Base-by-base conservation (phyloP, 1,140 invertebrate genomes). In the Papilio polytes region DNA sequence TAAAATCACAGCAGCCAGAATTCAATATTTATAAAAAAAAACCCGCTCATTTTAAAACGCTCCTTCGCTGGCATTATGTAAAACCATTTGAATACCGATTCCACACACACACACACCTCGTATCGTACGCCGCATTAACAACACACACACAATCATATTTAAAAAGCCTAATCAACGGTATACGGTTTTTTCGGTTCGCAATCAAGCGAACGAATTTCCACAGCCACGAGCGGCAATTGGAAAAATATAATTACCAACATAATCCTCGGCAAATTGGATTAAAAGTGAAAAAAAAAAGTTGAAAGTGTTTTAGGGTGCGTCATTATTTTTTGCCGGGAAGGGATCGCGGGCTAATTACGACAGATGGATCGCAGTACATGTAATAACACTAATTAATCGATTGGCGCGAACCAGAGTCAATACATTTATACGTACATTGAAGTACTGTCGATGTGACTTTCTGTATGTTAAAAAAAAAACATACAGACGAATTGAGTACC, bases 251-350 rank as follows among this genome's bases (percentile, higher is more conserved):
- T 95, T 95, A 95, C 94, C 89, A 90, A 93, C 93, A 95, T 95
- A 95, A 95, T 95, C 95, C 95, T 90, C 93, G 87, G 90, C 93
- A 95, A 95, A 95, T 95, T 95, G 95, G 95, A 95, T 95, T 95
- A 95, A 95, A 95, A 95, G 94, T 94, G 91, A 91, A 94, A 94
- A 94, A 93, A 93, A 95, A 94, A 91, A 89, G 89, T 91, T 89
- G 91, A 95, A 94, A 94, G 91, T 94, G 90, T 94, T 94, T 94
- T 94, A 92, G 91, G 92, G 91, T 88, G 86, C 92, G 93, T 94
- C 92, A 94, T 94, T 94, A 94, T 94, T 94, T 93, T 94, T 93
- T 90, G 88, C 90, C 87, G 91, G 89, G 81, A 87, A 92, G 91
- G 91, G 92, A 91, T 92, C 90, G 85, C 82, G 87, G 86, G 86